Evolutionary conservation across 2,113 vertebrate species (phyloP).

Genomic region (Scomber colias): DNA sequence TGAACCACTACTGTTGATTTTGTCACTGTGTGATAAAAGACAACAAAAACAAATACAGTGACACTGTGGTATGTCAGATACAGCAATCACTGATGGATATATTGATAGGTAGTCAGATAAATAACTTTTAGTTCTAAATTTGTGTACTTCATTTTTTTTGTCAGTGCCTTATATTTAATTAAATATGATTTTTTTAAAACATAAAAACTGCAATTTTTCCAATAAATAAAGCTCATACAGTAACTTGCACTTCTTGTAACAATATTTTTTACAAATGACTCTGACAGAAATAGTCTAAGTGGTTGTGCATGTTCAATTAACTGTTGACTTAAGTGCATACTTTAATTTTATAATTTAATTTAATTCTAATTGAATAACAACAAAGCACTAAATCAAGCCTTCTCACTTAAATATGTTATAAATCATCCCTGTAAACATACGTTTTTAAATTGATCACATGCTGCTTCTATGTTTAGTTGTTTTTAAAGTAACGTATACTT

Average conservation of each 20-base stretch:
- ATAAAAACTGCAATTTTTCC: background rate
- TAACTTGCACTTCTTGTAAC: background rate
- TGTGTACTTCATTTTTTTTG: background rate
- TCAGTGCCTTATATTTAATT: background rate
- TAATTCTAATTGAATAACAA: background rate
- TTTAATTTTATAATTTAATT: background rate
- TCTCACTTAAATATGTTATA: background rate
- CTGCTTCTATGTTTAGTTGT: background rate
- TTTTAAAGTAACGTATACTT: background rate
- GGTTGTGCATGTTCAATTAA: slow-evolving; percentile 11
- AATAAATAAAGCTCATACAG: background rate
- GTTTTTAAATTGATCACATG: background rate
- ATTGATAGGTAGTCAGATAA: background rate
- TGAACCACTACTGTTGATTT: background rate
- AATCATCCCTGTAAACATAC: background rate
- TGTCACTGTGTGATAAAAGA: background rate
- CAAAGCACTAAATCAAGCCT: too few relatives aligned
- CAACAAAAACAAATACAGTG: slow-evolving; percentile 13
- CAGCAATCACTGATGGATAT: background rate
- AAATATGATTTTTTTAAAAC: background rate
- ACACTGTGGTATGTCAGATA: background rate
- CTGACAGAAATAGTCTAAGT: background rate
- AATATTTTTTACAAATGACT: background rate
- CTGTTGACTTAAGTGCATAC: slow-evolving; percentile 10
- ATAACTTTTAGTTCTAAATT: background rate